Evolutionary conservation across 2,888 invertebrate species (phyloP), one percentile per base, ranked within the genome.

Genomic region (Agrochola lychnidis): DNA sequence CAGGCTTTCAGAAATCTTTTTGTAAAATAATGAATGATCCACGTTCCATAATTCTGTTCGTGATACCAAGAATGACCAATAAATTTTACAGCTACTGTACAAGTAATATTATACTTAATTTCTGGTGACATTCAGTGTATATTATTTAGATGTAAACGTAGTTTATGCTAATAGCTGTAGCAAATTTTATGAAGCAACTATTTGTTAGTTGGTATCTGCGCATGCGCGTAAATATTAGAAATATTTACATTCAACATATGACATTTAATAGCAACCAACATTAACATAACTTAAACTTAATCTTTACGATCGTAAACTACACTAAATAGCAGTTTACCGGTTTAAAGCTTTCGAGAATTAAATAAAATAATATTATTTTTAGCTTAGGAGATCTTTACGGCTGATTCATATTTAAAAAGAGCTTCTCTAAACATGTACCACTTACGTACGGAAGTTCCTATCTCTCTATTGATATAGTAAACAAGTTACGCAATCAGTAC

Each of bases 391-490:
- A 56, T 61, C 61, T 56, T 68, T 48, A 68, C 51, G 66, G 56
- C 72, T 84, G 78, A 86, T 88, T 81, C 71, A 77, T 78, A 84
- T 89, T 88, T 84, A 81, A 88, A 83, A 78, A 63, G 68, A 77
- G 78, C 78, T 76, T 69, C 76, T 81, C 30, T 70, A 64, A 82
- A 73, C 71, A 79, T 81, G 53, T 82, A 72, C 79, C 57, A 70
- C 69, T 79, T 84, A 85, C 82, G 81, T 88, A 83, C 85, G 45
- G 56, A 70, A 57, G 73, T 85, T 89, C 82, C 86, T 74, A 78
- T 85, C 90, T 89, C 68, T 87, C 70, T 82, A 90, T 92, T 91
- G 86, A 88, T 89, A 91, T 90, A 90, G 89, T 91, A 90, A 91
- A 91, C 89, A 90, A 48, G 86, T 92, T 91, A 86, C 89, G 86